Conservation (phyloP, 1,140 invertebrate genomes). For the Platyura marginata region DNA sequence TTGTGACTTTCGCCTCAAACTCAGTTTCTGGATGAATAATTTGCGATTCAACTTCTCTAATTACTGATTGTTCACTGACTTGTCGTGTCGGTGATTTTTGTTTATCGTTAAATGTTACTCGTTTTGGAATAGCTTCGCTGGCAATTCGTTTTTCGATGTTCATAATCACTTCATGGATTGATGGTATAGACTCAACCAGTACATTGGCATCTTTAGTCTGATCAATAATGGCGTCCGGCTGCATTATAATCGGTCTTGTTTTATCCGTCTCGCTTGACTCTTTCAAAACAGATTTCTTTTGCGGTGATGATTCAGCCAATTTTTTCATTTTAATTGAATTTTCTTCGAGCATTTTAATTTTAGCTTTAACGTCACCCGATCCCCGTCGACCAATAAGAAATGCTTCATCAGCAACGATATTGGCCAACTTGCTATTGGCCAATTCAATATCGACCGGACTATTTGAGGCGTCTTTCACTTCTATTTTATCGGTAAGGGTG, state of each 20-base stretch:
- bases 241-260: not conserved
- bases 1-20: not conserved
- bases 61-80: not conserved
- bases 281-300: not conserved
- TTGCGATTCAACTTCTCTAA: slow-evolving; percentile 2
- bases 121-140: not conserved
- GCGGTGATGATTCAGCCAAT: not conserved
- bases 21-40: not conserved
- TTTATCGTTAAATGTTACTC: not conserved
- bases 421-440: not conserved
- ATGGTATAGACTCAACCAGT: not conserved
- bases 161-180: not conserved
- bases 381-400: slow-evolving; percentile 16
- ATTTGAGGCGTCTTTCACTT: slow-evolving; percentile 26
- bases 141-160: slow-evolving; percentile 12
- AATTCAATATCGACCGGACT: slow-evolving; percentile 20
- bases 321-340: slow-evolving; percentile 9
- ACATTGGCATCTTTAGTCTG: not conserved
- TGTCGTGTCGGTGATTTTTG: not conserved
- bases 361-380: slow-evolving; percentile 27
- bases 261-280: not conserved
- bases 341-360: slow-evolving; percentile 26
- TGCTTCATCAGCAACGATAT: slow-evolving; percentile 15
- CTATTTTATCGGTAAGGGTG: slow-evolving; percentile 27
- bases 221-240: not conserved